These are phyloP conservation scores for Porites australiensis DNA, from an alignment of 64 coral and sea anemone species.

Conservation along the genomic window DNA sequence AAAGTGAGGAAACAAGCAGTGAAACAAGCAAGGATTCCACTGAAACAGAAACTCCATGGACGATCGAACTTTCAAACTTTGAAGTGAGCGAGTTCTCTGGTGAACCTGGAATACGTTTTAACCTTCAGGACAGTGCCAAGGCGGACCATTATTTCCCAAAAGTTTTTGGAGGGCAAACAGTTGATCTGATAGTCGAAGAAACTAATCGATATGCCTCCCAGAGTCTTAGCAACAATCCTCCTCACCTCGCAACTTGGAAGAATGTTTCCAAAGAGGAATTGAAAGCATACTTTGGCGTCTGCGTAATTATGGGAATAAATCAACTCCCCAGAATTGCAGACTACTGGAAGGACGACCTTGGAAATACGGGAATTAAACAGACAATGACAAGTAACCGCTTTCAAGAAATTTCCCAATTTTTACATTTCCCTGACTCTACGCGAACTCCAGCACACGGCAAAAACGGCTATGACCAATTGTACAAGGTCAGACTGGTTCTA, in stretches of 20 bases:
- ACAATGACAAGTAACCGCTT: not conserved
- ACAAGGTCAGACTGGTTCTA: too few species aligned
- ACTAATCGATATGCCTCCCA: not conserved
- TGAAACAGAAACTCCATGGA: too few species aligned
- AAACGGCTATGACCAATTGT: too few species aligned
- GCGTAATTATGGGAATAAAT: constrained; percentile 36
- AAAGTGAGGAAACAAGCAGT: not conserved
- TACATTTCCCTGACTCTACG: not conserved
- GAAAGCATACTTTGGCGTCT: not conserved
- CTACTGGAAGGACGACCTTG: constrained; percentile 24
- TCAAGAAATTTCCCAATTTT: not conserved
- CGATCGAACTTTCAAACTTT: too few species aligned
- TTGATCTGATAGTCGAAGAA: constrained; percentile 14
- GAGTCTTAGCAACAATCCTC: not conserved
- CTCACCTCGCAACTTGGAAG: not conserved
- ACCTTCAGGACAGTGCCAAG: constrained; percentile 12
- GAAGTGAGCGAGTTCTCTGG: too few species aligned
- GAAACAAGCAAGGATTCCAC: too few species aligned
- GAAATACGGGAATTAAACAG: constrained; percentile 11
- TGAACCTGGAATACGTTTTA: not conserved
- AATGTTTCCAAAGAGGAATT: not conserved
- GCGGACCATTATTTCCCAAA: not conserved
- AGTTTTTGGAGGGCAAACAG: constrained; percentile 15
- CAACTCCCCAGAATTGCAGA: not conserved
- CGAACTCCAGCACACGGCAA: not conserved